A percentile compares a stretch with the other conserved stretches of the same genome.
These are phyloP conservation scores for Pocota personata DNA, from an alignment of 2,888 invertebrate genomes.

Conservation along the genomic window DNA sequence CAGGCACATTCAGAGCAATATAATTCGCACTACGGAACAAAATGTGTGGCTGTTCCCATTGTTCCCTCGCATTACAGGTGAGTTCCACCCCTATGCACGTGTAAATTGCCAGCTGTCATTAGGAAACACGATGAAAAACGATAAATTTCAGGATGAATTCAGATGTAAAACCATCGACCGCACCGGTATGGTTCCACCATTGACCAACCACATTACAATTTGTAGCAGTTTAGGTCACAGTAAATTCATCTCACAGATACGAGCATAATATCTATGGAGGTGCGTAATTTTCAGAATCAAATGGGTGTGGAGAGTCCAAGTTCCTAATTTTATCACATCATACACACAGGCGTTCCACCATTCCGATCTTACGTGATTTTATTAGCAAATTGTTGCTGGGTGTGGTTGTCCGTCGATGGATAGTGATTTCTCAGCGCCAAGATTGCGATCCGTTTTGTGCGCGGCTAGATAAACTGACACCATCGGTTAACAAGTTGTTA, in stretches of 20 bases:
- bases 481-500: slow-evolving; percentile 45
- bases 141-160: slow-evolving; percentile 47
- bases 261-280: not conserved
- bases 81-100: slow-evolving; percentile 46
- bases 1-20: slow-evolving; percentile 26
- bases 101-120: slow-evolving; percentile 67
- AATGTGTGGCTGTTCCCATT: slow-evolving; percentile 16
- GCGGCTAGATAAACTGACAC: slow-evolving; percentile 24
- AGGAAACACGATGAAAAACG: not conserved
- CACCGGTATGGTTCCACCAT: not conserved
- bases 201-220: not conserved
- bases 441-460: not conserved
- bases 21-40: slow-evolving; percentile 43
- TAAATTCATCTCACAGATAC: not conserved
- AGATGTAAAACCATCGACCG: slow-evolving; percentile 17
- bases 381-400: slow-evolving; percentile 58
- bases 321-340: slow-evolving; percentile 50
- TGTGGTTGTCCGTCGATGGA: slow-evolving; percentile 47
- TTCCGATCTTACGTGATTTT: slow-evolving; percentile 57
- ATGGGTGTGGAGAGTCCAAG: slow-evolving; percentile 17
- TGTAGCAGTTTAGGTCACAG: not conserved
- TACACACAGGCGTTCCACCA: slow-evolving; percentile 24
- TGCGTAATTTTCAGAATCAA: slow-evolving; percentile 26
- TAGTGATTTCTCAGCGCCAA: not conserved
- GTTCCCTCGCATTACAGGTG: slow-evolving; percentile 49